Conservation (phyloP, 2,797 vertebrate genomes). For the Heliangelus exortis region DNA sequence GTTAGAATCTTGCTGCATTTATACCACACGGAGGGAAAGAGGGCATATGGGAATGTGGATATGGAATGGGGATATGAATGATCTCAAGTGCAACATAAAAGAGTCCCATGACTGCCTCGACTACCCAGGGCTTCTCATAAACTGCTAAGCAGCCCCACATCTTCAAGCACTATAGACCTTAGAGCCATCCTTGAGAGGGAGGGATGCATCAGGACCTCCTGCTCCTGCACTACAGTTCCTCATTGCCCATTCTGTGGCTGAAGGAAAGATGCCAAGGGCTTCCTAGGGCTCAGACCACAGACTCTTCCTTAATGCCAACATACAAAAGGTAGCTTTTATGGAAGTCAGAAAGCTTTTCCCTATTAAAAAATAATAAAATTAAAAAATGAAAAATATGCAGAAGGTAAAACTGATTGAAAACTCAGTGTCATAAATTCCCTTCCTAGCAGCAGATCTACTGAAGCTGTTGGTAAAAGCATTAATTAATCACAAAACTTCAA, state of each 20-base stretch:
- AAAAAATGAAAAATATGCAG: neutral
- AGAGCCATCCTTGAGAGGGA: neutral
- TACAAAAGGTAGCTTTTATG: neutral
- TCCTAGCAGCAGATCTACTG: neutral
- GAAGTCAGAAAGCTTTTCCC: neutral
- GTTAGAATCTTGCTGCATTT: neutral
- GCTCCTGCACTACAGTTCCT: neutral
- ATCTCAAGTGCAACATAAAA: neutral
- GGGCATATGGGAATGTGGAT: neutral
- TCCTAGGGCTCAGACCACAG: neutral
- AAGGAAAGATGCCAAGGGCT: neutral
- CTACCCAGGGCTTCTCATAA: neutral
- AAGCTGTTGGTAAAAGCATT: conserved; percentile 65
- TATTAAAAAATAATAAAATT: too few species aligned
- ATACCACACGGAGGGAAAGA: neutral
- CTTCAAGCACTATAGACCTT: neutral
- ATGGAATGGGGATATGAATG: neutral
- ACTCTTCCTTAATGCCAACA: neutral
- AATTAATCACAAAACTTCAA: conserved; percentile 76
- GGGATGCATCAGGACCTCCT: neutral
- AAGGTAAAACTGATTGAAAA: conserved; percentile 25
- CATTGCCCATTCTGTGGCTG: neutral
- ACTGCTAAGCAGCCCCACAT: neutral
- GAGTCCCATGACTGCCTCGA: neutral
- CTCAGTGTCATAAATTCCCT: conserved; percentile 8